Evolutionary conservation across 30 jellyfish, hydroid and myxozoan genomes (phyloP), one percentile per base, ranked within the genome.

Genomic region (Chironex yamaguchii): DNA sequence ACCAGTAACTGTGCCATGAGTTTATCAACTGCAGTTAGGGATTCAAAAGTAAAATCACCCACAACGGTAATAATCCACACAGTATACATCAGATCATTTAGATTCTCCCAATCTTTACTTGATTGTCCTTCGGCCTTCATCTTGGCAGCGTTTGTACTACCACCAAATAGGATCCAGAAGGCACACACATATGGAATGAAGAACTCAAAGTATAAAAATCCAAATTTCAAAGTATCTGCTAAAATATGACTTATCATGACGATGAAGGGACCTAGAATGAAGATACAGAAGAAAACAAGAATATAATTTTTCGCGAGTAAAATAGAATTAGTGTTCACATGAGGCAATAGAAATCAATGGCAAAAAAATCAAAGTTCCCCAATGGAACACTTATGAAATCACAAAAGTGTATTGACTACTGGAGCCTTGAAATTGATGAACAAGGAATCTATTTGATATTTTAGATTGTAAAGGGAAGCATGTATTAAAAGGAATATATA

Each of bases 191-290:
- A 93, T 2, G 98, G 98, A 29, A 93, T 82, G 77, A 93, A 93
- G 33, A 93, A 42, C 79, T 80, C 85, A 75, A 82, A 32, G 58
- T 72, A 93, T 27, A 93, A 81, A 36, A 93, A 93, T 14, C 95
- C 62, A 54, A 93, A 93, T 49, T 88, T 88, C 26, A 93, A 67
- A 0, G 97, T 93, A 72, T 93, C 98, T 34, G 73, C 91, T 1
- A 84, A 84, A 25, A 93, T 93, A 35, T 93, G 96, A 9, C 98
- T 96, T 62, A 93, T 96, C 98, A 93, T 93, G 71, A 93, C 98
- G n/a, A 93, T 93, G 79, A 93, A 93, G 17, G 98, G 98, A 17
- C 98, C 98, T 93, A 49, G 67, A 85, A 58, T 22, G 20, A 29
- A 51, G 28, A 82, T 1, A 63, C 67, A 32, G 24, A 6, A 71